These are phyloP conservation scores for Epinotia bilunana DNA, from an alignment of 2,888 invertebrate species.

Conservation along the genomic window DNA sequence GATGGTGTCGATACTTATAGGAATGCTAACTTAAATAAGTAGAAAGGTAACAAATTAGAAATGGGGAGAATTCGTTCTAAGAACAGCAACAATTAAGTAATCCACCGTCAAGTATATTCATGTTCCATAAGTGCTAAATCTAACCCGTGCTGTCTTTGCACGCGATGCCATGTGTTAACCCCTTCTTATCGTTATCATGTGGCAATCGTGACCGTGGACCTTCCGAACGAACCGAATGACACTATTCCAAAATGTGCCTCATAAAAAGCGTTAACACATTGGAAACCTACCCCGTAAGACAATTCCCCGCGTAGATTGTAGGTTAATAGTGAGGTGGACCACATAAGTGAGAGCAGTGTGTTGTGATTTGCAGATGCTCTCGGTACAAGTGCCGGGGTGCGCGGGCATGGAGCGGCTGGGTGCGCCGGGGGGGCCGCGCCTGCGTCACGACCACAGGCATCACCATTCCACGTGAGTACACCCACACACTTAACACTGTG, in stretches of 20 bases:
- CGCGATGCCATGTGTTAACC: too few relatives aligned
- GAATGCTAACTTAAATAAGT: too few relatives aligned
- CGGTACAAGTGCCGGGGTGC: slow-evolving; percentile 89
- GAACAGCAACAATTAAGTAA: too few relatives aligned
- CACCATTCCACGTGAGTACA: slow-evolving; percentile 80
- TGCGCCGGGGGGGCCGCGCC: slow-evolving; percentile 85
- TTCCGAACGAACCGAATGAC: too few relatives aligned
- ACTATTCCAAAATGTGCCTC: not conserved
- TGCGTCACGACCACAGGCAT: slow-evolving; percentile 83
- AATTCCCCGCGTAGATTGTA: slow-evolving; percentile 47
- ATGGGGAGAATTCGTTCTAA: too few relatives aligned
- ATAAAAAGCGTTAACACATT: not conserved
- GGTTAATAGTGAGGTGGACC: slow-evolving; percentile 72
- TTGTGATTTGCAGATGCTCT: slow-evolving; percentile 87
- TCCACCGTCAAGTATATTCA: not conserved
- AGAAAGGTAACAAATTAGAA: too few relatives aligned
- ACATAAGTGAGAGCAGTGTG: slow-evolving; percentile 84
- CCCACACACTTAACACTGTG: not conserved
- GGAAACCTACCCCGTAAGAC: not conserved
- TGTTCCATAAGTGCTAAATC: too few relatives aligned
- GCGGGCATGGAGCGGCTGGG: slow-evolving; percentile 89
- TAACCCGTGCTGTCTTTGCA: too few relatives aligned
- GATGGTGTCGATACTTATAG: too few relatives aligned
- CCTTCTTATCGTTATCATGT: too few relatives aligned
- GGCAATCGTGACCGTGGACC: too few relatives aligned